phyloP scores from a whole-genome alignment of 2,888 invertebrate genomes.

The Lissocephala sabroskyi region DNA sequence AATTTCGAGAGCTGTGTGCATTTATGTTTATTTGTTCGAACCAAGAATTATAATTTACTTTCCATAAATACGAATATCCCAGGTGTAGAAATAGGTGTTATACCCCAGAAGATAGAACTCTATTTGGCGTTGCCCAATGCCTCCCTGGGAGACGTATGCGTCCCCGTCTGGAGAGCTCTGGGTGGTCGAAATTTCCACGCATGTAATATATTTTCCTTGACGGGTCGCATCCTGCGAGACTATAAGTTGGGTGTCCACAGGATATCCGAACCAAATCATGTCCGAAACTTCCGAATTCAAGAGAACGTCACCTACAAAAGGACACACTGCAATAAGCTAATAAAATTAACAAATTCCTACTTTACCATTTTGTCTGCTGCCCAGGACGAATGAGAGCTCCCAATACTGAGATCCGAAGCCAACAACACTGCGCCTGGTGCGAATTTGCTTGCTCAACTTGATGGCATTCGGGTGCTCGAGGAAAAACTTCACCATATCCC shows the following conservation, averaged over 20 bases:
- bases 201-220: conserved; percentile 12
- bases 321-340: too few species aligned
- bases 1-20: too few species aligned
- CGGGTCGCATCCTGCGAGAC: not conserved
- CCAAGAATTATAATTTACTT: not conserved
- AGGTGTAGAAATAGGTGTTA: conserved; percentile 14
- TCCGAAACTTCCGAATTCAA: not conserved
- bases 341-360: too few species aligned
- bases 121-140: conserved; percentile 14
- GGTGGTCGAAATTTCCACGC: conserved; percentile 1
- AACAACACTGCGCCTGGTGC: not conserved
- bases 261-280: not conserved
- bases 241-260: not conserved
- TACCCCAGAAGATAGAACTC: conserved; percentile 11
- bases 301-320: too few species aligned
- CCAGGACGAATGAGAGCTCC: too few species aligned
- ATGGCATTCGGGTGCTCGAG: conserved; percentile 17
- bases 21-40: not conserved
- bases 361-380: too few species aligned
- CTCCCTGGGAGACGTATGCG: conserved; percentile 12
- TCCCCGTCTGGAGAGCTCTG: conserved; percentile 8
- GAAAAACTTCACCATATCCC: conserved; percentile 10
- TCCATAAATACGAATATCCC: conserved; percentile 19
- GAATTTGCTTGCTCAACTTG: conserved; percentile 2
- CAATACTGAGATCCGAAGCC: conserved; percentile 8